Conservation (phyloP, 2,797 vertebrate genomes). For the Taeniopygia guttata region DNA sequence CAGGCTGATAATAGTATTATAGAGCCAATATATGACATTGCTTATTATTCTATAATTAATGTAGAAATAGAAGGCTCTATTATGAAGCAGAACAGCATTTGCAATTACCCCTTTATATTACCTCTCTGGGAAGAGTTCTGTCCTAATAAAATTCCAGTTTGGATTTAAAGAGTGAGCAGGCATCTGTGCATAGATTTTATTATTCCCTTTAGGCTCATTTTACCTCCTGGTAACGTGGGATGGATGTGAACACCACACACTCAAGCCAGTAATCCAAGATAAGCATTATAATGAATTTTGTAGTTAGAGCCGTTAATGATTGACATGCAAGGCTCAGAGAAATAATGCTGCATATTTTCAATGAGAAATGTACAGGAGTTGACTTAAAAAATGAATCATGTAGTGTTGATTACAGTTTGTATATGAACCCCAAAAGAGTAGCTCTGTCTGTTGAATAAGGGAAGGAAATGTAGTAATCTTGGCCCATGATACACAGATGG, state of each 20-base stretch:
- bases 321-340: slow-evolving; percentile 18
- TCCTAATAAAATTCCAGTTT: slow-evolving; percentile 47
- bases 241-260: neutral
- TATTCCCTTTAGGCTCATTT: slow-evolving; percentile 29
- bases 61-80: neutral
- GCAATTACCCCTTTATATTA: slow-evolving; percentile 31
- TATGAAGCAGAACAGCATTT: slow-evolving; percentile 16
- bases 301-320: slow-evolving; percentile 20
- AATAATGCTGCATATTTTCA: slow-evolving; percentile 11
- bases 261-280: slow-evolving; percentile 47
- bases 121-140: slow-evolving; percentile 24
- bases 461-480: slow-evolving; percentile 51
- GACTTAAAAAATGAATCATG: slow-evolving; percentile 26
- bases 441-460: slow-evolving; percentile 30
- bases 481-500: slow-evolving; percentile 36
- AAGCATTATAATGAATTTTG: slow-evolving; percentile 45
- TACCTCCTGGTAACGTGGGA: neutral
- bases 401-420: slow-evolving; percentile 54
- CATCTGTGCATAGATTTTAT: slow-evolving; percentile 22
- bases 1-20: neutral
- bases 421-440: slow-evolving; percentile 31
- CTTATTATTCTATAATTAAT: slow-evolving; percentile 18
- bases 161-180: slow-evolving; percentile 32
- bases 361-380: neutral
- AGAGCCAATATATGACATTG: neutral